Percentiles rank a stretch among this genome's conserved stretches.
Evolutionary conservation across 30 jellyfish, hydroid and myxozoan genomes (phyloP).

Genomic region (Aurelia aurita complex sp. Pacific): DNA sequence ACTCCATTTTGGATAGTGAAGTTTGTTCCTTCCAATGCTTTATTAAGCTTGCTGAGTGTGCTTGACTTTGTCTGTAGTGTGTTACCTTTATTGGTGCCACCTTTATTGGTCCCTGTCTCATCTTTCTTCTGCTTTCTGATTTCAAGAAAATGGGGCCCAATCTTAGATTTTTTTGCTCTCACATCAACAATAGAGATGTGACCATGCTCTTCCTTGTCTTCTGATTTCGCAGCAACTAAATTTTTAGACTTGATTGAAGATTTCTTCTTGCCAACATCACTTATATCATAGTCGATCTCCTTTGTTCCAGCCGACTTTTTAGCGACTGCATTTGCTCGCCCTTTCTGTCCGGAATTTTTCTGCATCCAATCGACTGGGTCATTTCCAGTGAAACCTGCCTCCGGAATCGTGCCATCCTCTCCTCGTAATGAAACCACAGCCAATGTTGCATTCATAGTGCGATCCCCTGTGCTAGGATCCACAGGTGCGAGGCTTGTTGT

Average conservation of each 20-base stretch:
- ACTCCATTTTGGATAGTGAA: constrained; percentile 65
- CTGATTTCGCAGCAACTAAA: neutral
- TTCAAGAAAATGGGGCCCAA: neutral
- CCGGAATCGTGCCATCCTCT: constrained; percentile 60
- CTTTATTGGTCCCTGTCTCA: neutral
- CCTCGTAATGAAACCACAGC: constrained; percentile 40
- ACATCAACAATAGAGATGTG: neutral
- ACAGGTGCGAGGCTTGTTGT: constrained; percentile 35
- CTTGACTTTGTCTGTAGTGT: neutral
- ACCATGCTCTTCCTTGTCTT: neutral
- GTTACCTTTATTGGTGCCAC: neutral
- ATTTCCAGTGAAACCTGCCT: constrained; percentile 24
- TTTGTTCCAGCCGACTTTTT: neutral
- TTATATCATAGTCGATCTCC: neutral
- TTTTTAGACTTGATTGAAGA: constrained; percentile 7
- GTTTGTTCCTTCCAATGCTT: constrained; percentile 66
- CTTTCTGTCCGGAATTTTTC: constrained; percentile 6
- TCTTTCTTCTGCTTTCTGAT: neutral
- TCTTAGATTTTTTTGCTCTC: neutral
- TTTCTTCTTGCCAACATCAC: constrained; percentile 42
- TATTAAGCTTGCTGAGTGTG: constrained; percentile 7
- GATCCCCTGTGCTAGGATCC: constrained; percentile 46
- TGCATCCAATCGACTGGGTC: constrained; percentile 39
- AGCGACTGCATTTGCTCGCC: neutral
- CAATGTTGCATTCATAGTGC: constrained; percentile 27